Conservation (phyloP, 2,888 invertebrate genomes). For the Troglohyphantes excavatus region DNA sequence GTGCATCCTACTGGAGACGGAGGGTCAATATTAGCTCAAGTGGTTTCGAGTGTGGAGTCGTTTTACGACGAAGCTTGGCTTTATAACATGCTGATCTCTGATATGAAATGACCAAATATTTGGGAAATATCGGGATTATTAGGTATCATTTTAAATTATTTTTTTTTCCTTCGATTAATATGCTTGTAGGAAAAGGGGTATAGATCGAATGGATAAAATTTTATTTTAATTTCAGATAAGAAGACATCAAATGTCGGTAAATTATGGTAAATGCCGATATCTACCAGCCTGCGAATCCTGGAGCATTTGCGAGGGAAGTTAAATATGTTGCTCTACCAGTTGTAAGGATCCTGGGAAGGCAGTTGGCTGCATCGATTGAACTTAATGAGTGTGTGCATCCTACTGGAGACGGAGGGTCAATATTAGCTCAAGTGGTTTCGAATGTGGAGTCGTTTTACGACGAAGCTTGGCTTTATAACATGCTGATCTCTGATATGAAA, state of each 20-base stretch:
- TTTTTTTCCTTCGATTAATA: too few relatives aligned
- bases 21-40: constrained; percentile 8
- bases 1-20: neutral
- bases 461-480: neutral
- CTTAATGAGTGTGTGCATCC: constrained; percentile 12
- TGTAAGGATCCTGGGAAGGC: constrained; percentile 11
- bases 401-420: neutral
- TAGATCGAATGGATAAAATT: too few relatives aligned
- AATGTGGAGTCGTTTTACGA: neutral
- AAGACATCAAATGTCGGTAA: too few relatives aligned
- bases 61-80: neutral
- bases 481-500: too few relatives aligned
- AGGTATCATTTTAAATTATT: too few relatives aligned
- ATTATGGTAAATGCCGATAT: too few relatives aligned
- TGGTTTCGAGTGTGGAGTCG: neutral
- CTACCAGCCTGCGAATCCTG: too few relatives aligned
- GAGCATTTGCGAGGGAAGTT: neutral
- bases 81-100: too few relatives aligned
- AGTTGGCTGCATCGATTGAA: constrained; percentile 14
- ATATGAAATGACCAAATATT: too few relatives aligned
- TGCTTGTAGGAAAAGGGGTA: too few relatives aligned
- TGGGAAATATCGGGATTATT: too few relatives aligned
- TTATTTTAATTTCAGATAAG: too few relatives aligned
- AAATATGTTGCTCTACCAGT: constrained; percentile 13
- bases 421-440: neutral